A percentile compares a stretch with the other conserved stretches of the same genome.
Evolutionary conservation across 2,113 vertebrate genomes (phyloP).

Genomic region (Tyto alba): DNA sequence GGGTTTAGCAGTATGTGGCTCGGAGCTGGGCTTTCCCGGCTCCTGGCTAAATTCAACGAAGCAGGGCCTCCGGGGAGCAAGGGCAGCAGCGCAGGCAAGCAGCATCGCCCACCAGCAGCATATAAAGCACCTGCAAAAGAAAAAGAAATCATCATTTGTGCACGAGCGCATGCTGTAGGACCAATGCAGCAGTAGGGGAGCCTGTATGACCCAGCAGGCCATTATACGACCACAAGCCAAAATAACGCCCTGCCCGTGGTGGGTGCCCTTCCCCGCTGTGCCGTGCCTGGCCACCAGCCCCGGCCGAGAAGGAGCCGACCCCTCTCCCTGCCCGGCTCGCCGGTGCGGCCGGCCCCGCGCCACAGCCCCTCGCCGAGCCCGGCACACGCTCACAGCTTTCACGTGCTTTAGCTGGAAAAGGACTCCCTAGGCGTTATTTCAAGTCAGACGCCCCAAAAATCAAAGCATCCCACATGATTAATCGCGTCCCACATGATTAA

Average conservation of each 20-base stretch:
- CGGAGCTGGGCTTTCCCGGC: neutral
- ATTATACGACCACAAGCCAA: neutral
- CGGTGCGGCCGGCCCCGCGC: rapidly evolving
- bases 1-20: neutral
- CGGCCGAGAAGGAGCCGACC: rapidly evolving
- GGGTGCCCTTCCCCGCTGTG: neutral
- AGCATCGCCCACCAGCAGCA: rapidly evolving
- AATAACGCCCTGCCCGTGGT: rapidly evolving
- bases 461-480: neutral
- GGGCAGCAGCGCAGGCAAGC: neutral
- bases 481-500: neutral
- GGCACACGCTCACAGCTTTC: rapidly evolving
- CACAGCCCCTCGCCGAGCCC: rapidly evolving
- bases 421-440: neutral
- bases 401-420: neutral
- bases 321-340: rapidly evolving
- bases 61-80: neutral
- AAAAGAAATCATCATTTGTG: neutral
- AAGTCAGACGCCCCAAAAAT: neutral
- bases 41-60: neutral
- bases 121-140: rapidly evolving
- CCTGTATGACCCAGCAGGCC: neutral
- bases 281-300: neutral
- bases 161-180: rapidly evolving
- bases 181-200: neutral